Conservation (phyloP, 2,797 vertebrate species). For the Malurus splendens region DNA sequence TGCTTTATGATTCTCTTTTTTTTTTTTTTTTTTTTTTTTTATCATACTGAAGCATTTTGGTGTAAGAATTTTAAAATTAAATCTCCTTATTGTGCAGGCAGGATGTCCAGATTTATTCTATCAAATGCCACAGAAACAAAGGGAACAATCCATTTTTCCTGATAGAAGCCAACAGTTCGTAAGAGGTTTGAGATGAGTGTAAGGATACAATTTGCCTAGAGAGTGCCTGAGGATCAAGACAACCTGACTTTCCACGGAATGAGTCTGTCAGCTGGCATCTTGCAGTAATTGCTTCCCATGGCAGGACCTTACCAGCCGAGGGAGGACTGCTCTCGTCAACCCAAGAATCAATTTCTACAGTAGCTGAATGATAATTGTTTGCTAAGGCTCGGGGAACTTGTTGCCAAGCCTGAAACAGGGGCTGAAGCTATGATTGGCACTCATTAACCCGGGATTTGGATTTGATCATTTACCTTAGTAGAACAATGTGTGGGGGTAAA, state of each 20-base stretch:
- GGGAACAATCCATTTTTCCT: slow-evolving; percentile 87
- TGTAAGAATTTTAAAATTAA: slow-evolving; percentile 73
- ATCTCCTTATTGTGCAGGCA: slow-evolving; percentile 70
- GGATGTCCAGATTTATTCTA: slow-evolving; percentile 77
- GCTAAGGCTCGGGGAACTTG: slow-evolving; percentile 82
- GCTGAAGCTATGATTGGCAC: slow-evolving; percentile 86
- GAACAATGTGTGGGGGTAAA: slow-evolving; percentile 20
- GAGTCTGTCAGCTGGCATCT: slow-evolving; percentile 97
- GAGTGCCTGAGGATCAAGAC: slow-evolving; percentile 92
- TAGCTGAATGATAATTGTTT: slow-evolving; percentile 90
- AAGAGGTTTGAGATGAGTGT: slow-evolving; percentile 94
- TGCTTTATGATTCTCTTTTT: slow-evolving; percentile 50
- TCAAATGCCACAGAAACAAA: slow-evolving; percentile 86
- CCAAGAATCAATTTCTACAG: slow-evolving; percentile 88
- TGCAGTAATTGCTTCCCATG: slow-evolving; percentile 98
- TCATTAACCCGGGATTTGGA: slow-evolving; percentile 82
- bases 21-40: slow-evolving; percentile 64
- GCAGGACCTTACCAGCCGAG: slow-evolving; percentile 87
- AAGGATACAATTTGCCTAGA: slow-evolving; percentile 97
- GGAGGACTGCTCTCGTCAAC: slow-evolving; percentile 78
- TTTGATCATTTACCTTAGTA: slow-evolving; percentile 55
- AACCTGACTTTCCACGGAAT: slow-evolving; percentile 86
- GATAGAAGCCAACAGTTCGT: slow-evolving; percentile 90
- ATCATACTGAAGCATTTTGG: slow-evolving; percentile 67
- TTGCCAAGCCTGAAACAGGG: slow-evolving; percentile 80